Evolutionary conservation across 1,140 invertebrate species (phyloP).

Genomic region (Mycetomoellerius zeteki): DNA sequence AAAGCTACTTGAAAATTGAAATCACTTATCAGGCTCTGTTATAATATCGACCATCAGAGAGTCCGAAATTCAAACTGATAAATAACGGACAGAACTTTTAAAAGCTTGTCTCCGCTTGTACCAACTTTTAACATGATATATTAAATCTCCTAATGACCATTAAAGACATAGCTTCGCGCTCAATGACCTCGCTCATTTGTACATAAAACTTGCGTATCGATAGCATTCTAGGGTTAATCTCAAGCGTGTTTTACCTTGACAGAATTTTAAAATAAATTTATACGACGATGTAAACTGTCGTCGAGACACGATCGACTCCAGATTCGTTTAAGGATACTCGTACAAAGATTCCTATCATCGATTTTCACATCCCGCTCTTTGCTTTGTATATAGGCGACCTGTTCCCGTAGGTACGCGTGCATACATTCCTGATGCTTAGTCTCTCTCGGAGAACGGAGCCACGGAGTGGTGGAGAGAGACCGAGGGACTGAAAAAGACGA

Average conservation of each 20-base stretch:
- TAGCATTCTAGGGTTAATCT: not conserved
- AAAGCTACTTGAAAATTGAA: too few species aligned
- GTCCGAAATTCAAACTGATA: too few species aligned
- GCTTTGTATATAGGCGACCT: slow-evolving; percentile 21
- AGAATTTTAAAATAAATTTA: slow-evolving; percentile 5
- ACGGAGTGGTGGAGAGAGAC: slow-evolving; percentile 46
- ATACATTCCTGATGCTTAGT: slow-evolving; percentile 45
- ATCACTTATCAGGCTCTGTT: too few species aligned
- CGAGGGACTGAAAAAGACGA: slow-evolving; percentile 77
- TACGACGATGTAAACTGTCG: not conserved
- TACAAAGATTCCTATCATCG: slow-evolving; percentile 6
- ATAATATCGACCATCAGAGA: too few species aligned
- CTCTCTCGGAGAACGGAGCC: slow-evolving; percentile 9
- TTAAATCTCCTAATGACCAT: too few species aligned
- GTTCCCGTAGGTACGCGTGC: slow-evolving; percentile 46
- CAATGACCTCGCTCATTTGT: too few species aligned
- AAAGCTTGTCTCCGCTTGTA: too few species aligned
- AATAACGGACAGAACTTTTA: too few species aligned
- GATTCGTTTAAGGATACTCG: slow-evolving; percentile 26
- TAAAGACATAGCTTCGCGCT: too few species aligned
- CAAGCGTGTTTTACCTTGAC: not conserved
- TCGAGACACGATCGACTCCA: not conserved
- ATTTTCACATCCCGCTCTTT: slow-evolving; percentile 22
- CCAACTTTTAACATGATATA: too few species aligned
- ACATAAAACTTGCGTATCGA: too few species aligned